Percentiles rank a stretch among this genome's conserved stretches.
phyloP scores from a whole-genome alignment of 2,797 vertebrate genomes.

The Gymnoscopelus braueri region DNA sequence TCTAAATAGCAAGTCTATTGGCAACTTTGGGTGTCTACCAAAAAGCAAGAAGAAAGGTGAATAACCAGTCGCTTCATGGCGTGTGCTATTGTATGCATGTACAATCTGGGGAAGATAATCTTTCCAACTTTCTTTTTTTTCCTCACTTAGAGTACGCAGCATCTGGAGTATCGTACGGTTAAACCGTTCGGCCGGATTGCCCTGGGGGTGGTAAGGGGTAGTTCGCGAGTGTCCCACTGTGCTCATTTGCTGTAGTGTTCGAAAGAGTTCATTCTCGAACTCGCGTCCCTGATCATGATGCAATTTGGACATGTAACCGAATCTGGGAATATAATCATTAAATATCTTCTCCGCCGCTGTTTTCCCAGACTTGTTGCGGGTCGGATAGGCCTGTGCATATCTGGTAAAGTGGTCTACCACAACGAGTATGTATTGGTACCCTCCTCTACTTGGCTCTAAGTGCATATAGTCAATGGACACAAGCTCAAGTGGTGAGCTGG shows the following conservation, averaged over 20 bases:
- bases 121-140: too few relatives aligned
- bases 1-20: slow-evolving; percentile 24
- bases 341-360: not conserved
- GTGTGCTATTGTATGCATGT: slow-evolving; percentile 28
- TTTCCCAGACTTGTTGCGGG: not conserved
- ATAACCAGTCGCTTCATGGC: slow-evolving; percentile 22
- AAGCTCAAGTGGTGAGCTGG: not conserved
- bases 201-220: slow-evolving; percentile 22
- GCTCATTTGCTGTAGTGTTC: slow-evolving; percentile 5
- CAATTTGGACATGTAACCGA: not conserved
- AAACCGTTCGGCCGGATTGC: slow-evolving; percentile 22
- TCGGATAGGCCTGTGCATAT: not conserved
- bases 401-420: slow-evolving; percentile 4
- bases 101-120: not conserved
- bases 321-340: not conserved
- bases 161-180: slow-evolving; percentile 19
- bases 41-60: slow-evolving; percentile 23
- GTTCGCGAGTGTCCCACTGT: slow-evolving; percentile 1
- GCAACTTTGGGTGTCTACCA: slow-evolving; percentile 12
- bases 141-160: slow-evolving; percentile 9
- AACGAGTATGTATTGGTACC: not conserved
- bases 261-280: slow-evolving; percentile 9
- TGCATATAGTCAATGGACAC: slow-evolving; percentile 6
- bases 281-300: slow-evolving; percentile 6
- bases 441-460: slow-evolving; percentile 1